These are phyloP conservation scores for Lithophane ornitopus DNA, from an alignment of 2,888 invertebrate genomes.

Conservation along the genomic window DNA sequence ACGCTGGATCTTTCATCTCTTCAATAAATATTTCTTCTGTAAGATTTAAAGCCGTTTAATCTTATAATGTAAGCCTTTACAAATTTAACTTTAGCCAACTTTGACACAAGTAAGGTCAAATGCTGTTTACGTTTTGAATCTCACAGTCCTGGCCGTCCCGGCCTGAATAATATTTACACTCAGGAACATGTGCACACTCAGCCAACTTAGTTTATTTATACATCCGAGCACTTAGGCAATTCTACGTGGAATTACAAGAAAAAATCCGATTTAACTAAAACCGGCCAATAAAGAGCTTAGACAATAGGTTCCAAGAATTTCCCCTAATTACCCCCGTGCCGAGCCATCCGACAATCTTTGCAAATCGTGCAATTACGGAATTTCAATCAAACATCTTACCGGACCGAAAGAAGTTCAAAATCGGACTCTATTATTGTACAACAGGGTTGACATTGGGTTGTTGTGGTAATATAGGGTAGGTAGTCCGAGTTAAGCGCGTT, in stretches of 20 bases:
- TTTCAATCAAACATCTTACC: conserved; percentile 64
- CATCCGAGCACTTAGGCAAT: conserved; percentile 31
- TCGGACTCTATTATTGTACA: conserved; percentile 36
- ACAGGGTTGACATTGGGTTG: conserved; percentile 43
- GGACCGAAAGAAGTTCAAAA: conserved; percentile 29
- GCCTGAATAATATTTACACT: conserved; percentile 51
- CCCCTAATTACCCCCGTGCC: conserved; percentile 48
- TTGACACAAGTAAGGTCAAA: conserved; percentile 62
- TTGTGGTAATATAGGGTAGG: conserved; percentile 40
- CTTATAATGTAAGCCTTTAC: conserved; percentile 64
- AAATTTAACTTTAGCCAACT: conserved; percentile 61
- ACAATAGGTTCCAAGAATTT: conserved; percentile 56
- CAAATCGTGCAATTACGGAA: conserved; percentile 70
- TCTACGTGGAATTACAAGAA: conserved; percentile 45
- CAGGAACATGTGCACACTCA: conserved; percentile 38
- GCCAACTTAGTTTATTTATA: conserved; percentile 40
- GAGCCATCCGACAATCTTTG: conserved; percentile 64
- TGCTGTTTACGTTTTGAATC: conserved; percentile 59
- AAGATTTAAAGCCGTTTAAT: conserved; percentile 58
- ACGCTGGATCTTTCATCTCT: conserved; percentile 51
- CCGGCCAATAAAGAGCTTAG: conserved; percentile 54
- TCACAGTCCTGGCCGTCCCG: conserved; percentile 20
- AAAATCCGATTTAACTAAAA: conserved; percentile 51
- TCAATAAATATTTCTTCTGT: conserved; percentile 59
- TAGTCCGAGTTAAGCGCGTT: conserved; percentile 55